Evolutionary conservation across 1,140 invertebrate species (phyloP).

Genomic region (Scaptomyza graminum): DNA sequence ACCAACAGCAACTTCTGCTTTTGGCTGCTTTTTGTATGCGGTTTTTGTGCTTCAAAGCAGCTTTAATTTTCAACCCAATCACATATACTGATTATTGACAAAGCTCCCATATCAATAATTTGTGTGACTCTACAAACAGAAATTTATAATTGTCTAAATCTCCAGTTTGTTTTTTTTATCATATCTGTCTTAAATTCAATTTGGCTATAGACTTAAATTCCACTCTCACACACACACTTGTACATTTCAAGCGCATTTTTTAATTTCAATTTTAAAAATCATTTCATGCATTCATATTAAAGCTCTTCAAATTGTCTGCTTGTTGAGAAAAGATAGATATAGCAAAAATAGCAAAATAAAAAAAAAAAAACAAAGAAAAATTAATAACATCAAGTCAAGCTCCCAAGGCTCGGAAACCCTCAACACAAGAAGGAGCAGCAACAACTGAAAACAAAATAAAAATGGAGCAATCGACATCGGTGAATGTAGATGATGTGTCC

Average conservation of each 20-base stretch:
- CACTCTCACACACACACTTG: neutral
- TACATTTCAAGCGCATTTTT: neutral
- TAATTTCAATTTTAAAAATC: conserved; percentile 44
- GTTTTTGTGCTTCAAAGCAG: neutral
- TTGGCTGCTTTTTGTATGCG: neutral
- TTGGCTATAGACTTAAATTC: neutral
- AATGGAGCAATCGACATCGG: neutral
- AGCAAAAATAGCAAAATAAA: too few species aligned
- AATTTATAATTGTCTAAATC: neutral
- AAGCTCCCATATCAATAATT: too few species aligned
- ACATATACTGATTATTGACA: conserved; percentile 4
- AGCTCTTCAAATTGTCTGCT: conserved; percentile 42
- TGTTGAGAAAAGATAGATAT: neutral
- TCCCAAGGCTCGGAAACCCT: conserved; percentile 39
- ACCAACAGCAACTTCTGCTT: conserved; percentile 2
- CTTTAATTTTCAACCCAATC: conserved; percentile 7
- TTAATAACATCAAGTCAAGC: conserved; percentile 54
- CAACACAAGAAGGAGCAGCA: neutral
- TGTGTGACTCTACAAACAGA: neutral
- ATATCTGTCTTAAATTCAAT: conserved; percentile 24
- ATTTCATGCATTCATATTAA: conserved; percentile 43
- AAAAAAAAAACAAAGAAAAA: conserved; percentile 9
- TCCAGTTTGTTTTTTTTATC: neutral
- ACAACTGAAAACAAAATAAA: conserved; percentile 1
- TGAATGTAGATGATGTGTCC: conserved; percentile 35